These are phyloP conservation scores for Fragum sueziense DNA, from an alignment of 2,888 invertebrate species.

Conservation along the genomic window DNA sequence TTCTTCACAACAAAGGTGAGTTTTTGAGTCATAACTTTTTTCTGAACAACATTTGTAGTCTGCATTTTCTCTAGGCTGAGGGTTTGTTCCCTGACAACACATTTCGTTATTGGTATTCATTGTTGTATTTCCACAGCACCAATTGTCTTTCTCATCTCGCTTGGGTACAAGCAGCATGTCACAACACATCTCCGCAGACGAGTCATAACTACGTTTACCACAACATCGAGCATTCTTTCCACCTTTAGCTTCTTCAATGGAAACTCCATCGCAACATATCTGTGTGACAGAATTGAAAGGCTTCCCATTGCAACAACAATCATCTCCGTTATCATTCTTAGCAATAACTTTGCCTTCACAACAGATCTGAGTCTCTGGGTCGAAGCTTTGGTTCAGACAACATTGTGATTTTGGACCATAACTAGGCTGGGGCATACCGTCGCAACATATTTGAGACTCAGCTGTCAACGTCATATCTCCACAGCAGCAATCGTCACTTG, in stretches of 20 bases:
- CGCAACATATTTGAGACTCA: slow-evolving; percentile 32
- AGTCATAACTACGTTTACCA: slow-evolving; percentile 34
- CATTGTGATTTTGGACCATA: slow-evolving; percentile 24
- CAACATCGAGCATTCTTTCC: slow-evolving; percentile 42
- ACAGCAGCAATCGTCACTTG: slow-evolving; percentile 39
- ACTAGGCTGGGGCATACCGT: slow-evolving; percentile 29
- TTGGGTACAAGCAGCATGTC: slow-evolving; percentile 21
- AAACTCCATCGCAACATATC: slow-evolving; percentile 34
- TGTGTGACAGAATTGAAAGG: slow-evolving; percentile 24
- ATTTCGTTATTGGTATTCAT: slow-evolving; percentile 36
- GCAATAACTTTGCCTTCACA: slow-evolving; percentile 37
- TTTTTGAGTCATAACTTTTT: slow-evolving; percentile 32
- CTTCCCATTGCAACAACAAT: slow-evolving; percentile 46
- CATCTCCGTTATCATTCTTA: slow-evolving; percentile 30
- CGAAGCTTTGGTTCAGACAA: slow-evolving; percentile 37
- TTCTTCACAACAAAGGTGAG: slow-evolving; percentile 40
- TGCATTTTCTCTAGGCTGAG: slow-evolving; percentile 5
- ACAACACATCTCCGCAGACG: slow-evolving; percentile 43
- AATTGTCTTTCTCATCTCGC: slow-evolving; percentile 28
- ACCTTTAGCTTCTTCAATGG: slow-evolving; percentile 26
- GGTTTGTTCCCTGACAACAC: slow-evolving; percentile 40
- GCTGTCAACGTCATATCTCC: slow-evolving; percentile 30
- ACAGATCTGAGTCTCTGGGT: slow-evolving; percentile 39
- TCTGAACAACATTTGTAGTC: slow-evolving; percentile 33
- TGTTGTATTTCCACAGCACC: slow-evolving; percentile 51